Conservation (phyloP, 1,140 invertebrate species). For the Lepidurus couesii region DNA sequence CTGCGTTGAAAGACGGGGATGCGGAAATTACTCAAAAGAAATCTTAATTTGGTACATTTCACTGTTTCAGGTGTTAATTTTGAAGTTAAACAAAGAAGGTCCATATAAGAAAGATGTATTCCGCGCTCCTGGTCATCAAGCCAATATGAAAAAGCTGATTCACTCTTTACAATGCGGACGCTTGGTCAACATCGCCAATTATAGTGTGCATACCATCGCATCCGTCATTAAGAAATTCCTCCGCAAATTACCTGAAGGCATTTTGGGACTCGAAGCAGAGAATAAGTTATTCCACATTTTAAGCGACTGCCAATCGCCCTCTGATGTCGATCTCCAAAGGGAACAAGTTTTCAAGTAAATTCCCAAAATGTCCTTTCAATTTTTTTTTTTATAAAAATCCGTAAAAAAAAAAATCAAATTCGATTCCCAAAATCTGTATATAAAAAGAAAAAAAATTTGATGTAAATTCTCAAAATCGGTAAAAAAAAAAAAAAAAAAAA, state of each 20-base stretch:
- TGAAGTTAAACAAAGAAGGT: conserved; percentile 92
- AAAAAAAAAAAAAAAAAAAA: no score
- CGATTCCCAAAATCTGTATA: no score
- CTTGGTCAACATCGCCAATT: conserved; percentile 95
- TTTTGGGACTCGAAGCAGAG: conserved; percentile 86
- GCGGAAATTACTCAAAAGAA: not conserved
- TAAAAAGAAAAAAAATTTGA: no score
- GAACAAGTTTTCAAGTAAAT: conserved; percentile 12
- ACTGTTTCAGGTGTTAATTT: conserved; percentile 72
- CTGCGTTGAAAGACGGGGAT: not conserved
- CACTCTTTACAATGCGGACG: conserved; percentile 90
- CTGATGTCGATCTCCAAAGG: conserved; percentile 6
- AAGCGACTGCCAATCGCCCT: not conserved
- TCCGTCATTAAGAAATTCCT: conserved; percentile 97
- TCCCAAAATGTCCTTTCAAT: no score
- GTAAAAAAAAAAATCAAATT: no score
- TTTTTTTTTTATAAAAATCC: no score
- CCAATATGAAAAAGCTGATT: conserved; percentile 91
- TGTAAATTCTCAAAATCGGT: no score
- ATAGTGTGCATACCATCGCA: conserved; percentile 96
- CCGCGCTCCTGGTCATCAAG: conserved; percentile 86
- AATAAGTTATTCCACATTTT: conserved; percentile 75
- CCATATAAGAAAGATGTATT: conserved; percentile 89
- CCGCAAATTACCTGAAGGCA: conserved; percentile 92
- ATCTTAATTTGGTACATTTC: conserved; percentile 36